A percentile compares a stretch with the other conserved stretches of the same genome.
These are phyloP conservation scores for Polyommatus iphigenia DNA, from an alignment of 2,888 invertebrate genomes.

Conservation along the genomic window DNA sequence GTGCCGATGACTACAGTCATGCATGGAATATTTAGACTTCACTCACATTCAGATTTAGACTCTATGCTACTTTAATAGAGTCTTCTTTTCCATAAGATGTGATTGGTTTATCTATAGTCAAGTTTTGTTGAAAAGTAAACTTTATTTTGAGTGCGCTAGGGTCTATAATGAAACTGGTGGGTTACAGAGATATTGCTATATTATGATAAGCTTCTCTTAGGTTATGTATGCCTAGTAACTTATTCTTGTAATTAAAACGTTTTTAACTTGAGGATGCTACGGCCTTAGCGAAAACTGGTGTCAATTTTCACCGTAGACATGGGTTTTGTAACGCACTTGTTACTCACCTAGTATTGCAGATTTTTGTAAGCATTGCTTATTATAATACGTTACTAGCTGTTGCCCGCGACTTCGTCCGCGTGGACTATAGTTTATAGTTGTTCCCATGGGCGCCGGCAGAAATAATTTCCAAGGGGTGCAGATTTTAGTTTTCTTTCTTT, in stretches of 20 bases:
- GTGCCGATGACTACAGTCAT: slow-evolving; percentile 42
- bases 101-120: neutral
- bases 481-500: too few relatives aligned
- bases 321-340: neutral
- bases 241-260: neutral
- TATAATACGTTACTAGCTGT: too few relatives aligned
- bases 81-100: neutral
- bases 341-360: neutral
- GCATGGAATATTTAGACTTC: neutral
- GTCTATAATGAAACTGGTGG: neutral
- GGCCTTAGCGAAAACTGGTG: neutral
- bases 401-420: too few relatives aligned
- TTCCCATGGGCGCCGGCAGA: too few relatives aligned
- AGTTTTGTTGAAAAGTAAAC: neutral
- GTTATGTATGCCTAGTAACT: neutral
- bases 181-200: neutral
- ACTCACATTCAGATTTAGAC: neutral
- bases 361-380: neutral
- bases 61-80: neutral
- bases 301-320: neutral
- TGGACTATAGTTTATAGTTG: too few relatives aligned
- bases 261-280: neutral
- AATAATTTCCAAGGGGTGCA: too few relatives aligned
- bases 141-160: neutral
- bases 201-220: neutral